Evolutionary conservation across 2,888 invertebrate species (phyloP).

Genomic region (Luperina nickerlii): DNA sequence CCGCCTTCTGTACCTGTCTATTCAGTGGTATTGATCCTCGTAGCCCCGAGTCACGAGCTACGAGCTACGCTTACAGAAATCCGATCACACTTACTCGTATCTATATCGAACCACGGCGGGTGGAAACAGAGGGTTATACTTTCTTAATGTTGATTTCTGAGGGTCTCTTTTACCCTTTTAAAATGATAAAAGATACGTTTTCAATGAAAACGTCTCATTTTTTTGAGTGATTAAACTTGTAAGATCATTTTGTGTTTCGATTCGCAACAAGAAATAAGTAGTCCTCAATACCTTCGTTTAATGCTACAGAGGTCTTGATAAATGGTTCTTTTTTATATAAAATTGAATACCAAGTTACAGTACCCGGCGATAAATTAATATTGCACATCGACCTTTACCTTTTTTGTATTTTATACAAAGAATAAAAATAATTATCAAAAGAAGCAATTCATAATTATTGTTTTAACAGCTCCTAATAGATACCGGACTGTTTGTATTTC

Average conservation of each 20-base stretch:
- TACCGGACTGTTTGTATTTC: no score
- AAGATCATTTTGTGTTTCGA: not conserved
- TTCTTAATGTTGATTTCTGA: slow-evolving; percentile 37
- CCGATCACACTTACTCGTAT: slow-evolving; percentile 47
- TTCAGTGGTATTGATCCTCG: slow-evolving; percentile 57
- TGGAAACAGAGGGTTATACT: slow-evolving; percentile 32
- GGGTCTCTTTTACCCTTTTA: slow-evolving; percentile 10
- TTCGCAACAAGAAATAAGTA: not conserved
- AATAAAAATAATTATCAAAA: no score
- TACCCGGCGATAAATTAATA: no score
- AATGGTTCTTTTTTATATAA: not conserved
- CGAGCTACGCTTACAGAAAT: slow-evolving; percentile 56
- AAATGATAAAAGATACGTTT: slow-evolving; percentile 16
- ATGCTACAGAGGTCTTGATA: not conserved
- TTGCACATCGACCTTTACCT: no score
- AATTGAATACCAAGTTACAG: not conserved
- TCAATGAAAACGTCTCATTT: not conserved
- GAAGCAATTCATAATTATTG: no score
- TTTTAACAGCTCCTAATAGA: no score
- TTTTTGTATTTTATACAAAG: no score
- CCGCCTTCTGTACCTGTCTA: not conserved
- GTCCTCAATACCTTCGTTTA: not conserved
- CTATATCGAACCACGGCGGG: slow-evolving; percentile 36
- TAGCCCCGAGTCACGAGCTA: slow-evolving; percentile 46
- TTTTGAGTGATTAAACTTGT: slow-evolving; percentile 39